A percentile compares a stretch with the other conserved stretches of the same genome.
Evolutionary conservation across 35 echinoderm and acorn worm genomes (phyloP).

Genomic region (Lytechinus variegatus): DNA sequence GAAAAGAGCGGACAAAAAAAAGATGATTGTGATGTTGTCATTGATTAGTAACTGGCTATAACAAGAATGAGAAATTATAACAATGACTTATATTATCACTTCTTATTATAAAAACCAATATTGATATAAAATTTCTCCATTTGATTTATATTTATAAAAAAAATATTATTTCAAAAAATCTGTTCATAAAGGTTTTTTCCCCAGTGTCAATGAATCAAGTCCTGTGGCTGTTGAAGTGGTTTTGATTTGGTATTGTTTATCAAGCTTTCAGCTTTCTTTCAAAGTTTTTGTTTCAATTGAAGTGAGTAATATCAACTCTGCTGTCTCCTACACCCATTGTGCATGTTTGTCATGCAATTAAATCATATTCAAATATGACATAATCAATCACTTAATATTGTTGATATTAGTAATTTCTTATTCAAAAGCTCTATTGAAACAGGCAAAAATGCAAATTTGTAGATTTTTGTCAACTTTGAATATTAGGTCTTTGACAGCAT

Average conservation of each 20-base stretch:
- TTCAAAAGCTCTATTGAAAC: background rate
- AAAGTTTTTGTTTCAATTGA: background rate
- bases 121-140: no score
- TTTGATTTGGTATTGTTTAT: background rate
- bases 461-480: background rate
- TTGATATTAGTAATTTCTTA: background rate
- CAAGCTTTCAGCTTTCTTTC: background rate
- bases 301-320: background rate
- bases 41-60: no score
- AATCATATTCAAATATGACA: background rate
- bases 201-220: no score
- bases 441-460: background rate
- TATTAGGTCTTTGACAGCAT: no score
- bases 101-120: no score
- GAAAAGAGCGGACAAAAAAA: no score
- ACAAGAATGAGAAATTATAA: no score
- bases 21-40: no score
- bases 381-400: background rate
- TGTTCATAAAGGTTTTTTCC: no score
- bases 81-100: no score
- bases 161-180: no score
- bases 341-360: background rate
- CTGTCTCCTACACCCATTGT: background rate
- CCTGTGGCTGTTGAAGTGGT: background rate
- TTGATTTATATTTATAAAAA: no score